A percentile compares a stretch with the other conserved stretches of the same genome.
Conservation (phyloP, 2,113 vertebrate species). For the Hucho hucho region DNA sequence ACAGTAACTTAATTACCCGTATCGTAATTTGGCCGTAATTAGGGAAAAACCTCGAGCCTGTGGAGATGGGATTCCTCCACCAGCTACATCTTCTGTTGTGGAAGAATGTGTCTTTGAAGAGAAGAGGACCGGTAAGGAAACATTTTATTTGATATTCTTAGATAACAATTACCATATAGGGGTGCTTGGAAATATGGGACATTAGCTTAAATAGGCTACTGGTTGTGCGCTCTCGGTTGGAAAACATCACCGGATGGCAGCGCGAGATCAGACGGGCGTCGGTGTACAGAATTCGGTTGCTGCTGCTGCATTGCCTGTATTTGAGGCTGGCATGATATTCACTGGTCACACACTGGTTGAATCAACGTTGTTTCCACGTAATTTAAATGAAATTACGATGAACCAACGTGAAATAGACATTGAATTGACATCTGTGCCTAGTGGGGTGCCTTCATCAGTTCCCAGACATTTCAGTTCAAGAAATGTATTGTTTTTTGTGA, state of each 20-base stretch:
- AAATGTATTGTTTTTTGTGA: neutral
- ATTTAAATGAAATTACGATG: too few relatives aligned
- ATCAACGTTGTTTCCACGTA: too few relatives aligned
- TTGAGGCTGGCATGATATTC: neutral
- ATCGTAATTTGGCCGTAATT: neutral
- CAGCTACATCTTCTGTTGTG: slow-evolving; percentile 69
- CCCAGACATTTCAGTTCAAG: too few relatives aligned
- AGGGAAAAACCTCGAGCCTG: slow-evolving; percentile 19
- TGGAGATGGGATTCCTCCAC: slow-evolving; percentile 66
- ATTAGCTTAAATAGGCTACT: neutral
- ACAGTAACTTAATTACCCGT: slow-evolving; percentile 1
- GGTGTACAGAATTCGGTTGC: slow-evolving; percentile 2
- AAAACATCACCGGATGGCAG: neutral
- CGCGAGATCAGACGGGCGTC: slow-evolving; percentile 27
- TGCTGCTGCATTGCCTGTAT: slow-evolving; percentile 13
- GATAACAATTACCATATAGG: neutral
- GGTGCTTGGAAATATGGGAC: slow-evolving; percentile 4
- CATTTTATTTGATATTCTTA: neutral
- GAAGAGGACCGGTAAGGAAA: slow-evolving; percentile 86
- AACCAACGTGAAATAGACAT: too few relatives aligned
- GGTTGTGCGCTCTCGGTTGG: neutral
- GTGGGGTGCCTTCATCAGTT: too few relatives aligned
- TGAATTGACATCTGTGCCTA: too few relatives aligned
- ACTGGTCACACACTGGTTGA: too few relatives aligned
- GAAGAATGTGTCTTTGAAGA: slow-evolving; percentile 75